These are phyloP conservation scores for Salmo trutta DNA, from an alignment of 2,797 vertebrate species.

Conservation along the genomic window DNA sequence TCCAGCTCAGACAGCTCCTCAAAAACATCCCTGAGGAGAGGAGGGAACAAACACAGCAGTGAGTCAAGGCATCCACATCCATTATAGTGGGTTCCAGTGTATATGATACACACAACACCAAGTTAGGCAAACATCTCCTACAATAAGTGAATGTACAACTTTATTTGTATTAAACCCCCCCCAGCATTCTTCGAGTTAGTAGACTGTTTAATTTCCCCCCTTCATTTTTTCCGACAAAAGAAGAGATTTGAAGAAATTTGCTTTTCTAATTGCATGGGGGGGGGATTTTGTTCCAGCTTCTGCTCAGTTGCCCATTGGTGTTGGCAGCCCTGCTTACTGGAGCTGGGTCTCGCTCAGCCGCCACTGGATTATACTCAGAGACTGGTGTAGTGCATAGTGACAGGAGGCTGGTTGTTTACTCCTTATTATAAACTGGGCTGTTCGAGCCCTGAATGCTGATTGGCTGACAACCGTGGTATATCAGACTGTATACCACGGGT, in stretches of 20 bases:
- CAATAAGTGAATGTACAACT: too few species aligned
- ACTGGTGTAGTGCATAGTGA: background rate
- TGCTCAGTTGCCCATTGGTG: background rate
- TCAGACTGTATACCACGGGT: too few species aligned
- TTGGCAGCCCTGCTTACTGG: conserved; percentile 7
- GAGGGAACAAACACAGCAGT: background rate
- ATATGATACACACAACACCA: too few species aligned
- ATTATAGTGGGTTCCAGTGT: background rate
- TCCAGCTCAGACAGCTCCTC: conserved; percentile 93
- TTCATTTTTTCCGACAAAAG: too few species aligned
- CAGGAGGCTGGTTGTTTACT: background rate
- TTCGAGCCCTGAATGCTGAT: too few species aligned
- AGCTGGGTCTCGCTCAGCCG: conserved; percentile 11
- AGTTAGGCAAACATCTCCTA: too few species aligned
- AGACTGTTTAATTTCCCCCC: too few species aligned
- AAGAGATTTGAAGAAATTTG: too few species aligned
- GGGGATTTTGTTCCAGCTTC: background rate
- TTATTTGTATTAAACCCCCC: too few species aligned
- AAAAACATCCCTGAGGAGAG: conserved; percentile 85
- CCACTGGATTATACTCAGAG: background rate
- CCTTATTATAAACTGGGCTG: too few species aligned
- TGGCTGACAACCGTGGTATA: too few species aligned
- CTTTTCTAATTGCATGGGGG: background rate
- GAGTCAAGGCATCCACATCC: background rate
- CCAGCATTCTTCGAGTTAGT: too few species aligned